Conservation (phyloP, 1,140 invertebrate species). For the Pantala flavescens region DNA sequence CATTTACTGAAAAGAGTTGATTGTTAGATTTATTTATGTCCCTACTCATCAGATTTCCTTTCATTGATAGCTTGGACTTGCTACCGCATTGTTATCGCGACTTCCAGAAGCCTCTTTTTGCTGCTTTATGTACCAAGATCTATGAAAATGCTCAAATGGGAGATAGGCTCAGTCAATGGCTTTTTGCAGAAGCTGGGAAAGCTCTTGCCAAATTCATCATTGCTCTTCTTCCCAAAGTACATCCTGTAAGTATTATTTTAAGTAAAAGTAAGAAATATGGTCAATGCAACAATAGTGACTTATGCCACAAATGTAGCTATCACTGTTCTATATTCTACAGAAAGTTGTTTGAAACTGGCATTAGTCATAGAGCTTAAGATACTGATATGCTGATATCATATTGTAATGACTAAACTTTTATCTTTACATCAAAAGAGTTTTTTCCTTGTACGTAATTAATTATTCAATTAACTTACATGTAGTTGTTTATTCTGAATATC, state of each 20-base stretch:
- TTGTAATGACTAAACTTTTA: no score
- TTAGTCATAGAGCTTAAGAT: no score
- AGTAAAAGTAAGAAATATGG: background rate
- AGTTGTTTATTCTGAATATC: no score
- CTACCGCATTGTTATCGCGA: constrained; percentile 67
- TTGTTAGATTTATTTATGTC: background rate
- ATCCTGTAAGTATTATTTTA: constrained; percentile 38
- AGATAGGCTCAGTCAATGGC: constrained; percentile 55
- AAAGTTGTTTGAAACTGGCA: no score
- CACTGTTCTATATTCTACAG: no score
- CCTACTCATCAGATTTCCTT: background rate
- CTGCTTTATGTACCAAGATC: constrained; percentile 64
- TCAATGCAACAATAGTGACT: no score
- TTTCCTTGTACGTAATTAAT: no score
- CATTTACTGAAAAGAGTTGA: no score
- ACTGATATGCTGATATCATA: no score
- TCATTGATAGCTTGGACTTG: constrained; percentile 43
- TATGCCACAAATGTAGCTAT: no score
- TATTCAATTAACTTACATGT: no score
- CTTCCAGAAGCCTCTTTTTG: constrained; percentile 74
- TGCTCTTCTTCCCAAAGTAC: constrained; percentile 57
- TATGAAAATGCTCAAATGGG: constrained; percentile 53
- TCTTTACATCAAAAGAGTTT: no score
- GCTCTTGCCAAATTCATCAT: constrained; percentile 61
- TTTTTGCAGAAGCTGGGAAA: constrained; percentile 70